Conservation (phyloP, 2,113 vertebrate species). For the Nerophis lumbriciformis region DNA sequence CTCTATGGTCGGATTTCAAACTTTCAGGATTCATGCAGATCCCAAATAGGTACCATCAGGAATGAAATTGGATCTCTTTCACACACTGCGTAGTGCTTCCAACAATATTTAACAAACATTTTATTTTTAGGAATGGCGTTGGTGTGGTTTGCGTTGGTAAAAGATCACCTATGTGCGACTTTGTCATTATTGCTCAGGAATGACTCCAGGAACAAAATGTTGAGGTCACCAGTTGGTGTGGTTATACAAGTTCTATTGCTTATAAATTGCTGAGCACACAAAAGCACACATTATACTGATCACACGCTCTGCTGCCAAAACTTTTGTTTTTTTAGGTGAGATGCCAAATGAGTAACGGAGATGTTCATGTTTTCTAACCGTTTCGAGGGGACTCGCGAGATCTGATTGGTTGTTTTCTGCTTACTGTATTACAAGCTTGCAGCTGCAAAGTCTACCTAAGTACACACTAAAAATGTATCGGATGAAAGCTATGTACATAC, state of each 20-base stretch:
- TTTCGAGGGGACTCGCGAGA: background rate
- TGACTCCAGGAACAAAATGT: slow-evolving; percentile 12
- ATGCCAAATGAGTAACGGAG: too few relatives aligned
- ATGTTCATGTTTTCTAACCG: background rate
- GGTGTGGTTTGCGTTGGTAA: background rate
- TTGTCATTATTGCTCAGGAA: slow-evolving; percentile 3
- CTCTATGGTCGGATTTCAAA: too few relatives aligned
- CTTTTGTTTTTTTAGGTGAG: too few relatives aligned
- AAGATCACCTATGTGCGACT: background rate
- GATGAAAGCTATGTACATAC: slow-evolving; percentile 2
- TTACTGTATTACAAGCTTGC: slow-evolving; percentile 2
- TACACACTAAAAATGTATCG: background rate
- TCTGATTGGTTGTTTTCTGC: background rate
- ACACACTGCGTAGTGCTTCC: slow-evolving; percentile 1
- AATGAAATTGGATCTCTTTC: too few relatives aligned
- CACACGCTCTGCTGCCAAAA: background rate
- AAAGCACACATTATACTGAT: background rate
- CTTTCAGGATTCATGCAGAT: too few relatives aligned
- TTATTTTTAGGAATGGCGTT: too few relatives aligned
- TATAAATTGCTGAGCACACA: background rate
- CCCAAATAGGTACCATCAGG: too few relatives aligned
- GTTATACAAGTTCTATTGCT: slow-evolving; percentile 22
- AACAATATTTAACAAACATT: background rate
- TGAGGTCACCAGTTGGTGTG: slow-evolving; percentile 14
- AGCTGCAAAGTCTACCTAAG: slow-evolving; percentile 3